phyloP scores from a whole-genome alignment of 2,888 invertebrate genomes.

The Cancer borealis region DNA sequence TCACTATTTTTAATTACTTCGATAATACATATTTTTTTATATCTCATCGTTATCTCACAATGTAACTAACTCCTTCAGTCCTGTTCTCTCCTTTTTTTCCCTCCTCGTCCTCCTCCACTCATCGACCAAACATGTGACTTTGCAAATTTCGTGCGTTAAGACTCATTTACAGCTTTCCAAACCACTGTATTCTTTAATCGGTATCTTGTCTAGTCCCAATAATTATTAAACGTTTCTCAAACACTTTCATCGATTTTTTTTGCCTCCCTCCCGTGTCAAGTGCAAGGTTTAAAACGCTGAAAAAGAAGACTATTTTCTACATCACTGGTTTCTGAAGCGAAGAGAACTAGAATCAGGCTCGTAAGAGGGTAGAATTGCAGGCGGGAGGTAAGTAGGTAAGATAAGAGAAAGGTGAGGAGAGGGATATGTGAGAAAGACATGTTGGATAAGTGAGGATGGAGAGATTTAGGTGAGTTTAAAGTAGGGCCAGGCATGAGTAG shows the following conservation, averaged over 20 bases:
- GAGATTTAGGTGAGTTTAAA: neutral
- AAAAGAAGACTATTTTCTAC: neutral
- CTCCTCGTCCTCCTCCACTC: neutral
- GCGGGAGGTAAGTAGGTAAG: too few relatives aligned
- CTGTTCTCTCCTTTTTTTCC: neutral
- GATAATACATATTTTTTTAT: neutral
- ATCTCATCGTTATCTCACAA: neutral
- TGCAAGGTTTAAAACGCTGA: neutral
- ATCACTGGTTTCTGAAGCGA: neutral
- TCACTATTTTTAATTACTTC: neutral
- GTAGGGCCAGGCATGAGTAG: constrained; percentile 20
- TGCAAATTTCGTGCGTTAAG: neutral
- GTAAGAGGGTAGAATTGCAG: neutral
- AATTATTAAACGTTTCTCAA: neutral
- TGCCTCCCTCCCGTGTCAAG: neutral
- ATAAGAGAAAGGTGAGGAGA: constrained; percentile 8
- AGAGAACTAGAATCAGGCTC: neutral
- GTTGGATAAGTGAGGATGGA: neutral
- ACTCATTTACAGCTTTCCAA: neutral
- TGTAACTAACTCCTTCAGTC: neutral
- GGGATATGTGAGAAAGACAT: neutral
- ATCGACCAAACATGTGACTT: neutral
- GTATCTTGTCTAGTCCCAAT: neutral
- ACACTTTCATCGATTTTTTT: neutral
- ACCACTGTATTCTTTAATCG: neutral